phyloP scores from a whole-genome alignment of 2,113 vertebrate species.

The Microcebus lehilahytsara region DNA sequence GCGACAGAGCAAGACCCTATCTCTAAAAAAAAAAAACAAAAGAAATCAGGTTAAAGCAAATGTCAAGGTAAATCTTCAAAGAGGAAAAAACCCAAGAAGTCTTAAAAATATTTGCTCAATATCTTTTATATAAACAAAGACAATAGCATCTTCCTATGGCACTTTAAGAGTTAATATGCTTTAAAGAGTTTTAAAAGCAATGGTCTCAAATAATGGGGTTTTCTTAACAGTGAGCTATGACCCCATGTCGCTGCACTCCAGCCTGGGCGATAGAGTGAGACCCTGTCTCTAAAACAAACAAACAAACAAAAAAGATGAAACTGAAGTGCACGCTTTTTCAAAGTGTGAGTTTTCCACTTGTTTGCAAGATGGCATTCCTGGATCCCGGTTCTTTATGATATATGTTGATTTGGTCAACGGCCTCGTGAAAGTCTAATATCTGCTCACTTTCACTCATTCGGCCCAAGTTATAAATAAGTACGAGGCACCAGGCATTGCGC shows the following conservation, averaged over 20 bases:
- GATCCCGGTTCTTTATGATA: background rate
- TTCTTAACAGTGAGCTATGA: no score
- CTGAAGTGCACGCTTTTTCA: background rate
- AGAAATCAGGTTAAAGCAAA: background rate
- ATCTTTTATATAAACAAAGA: background rate
- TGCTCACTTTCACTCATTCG: background rate
- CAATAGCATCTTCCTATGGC: background rate
- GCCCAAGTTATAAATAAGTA: background rate
- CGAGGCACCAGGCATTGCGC: background rate
- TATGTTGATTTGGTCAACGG: background rate
- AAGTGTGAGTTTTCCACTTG: background rate
- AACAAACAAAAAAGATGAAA: background rate
- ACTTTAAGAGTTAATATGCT: background rate
- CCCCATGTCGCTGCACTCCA: no score
- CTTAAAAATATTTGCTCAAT: background rate
- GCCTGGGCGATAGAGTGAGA: no score
- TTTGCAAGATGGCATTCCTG: background rate
- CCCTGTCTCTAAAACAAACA: no score
- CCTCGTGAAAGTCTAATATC: background rate
- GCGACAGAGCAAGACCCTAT: background rate
- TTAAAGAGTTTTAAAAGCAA: background rate
- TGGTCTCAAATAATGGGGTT: constrained; percentile 12
- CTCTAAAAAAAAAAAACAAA: no score
- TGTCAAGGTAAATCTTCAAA: background rate
- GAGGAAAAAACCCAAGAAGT: background rate